phyloP scores from a whole-genome alignment of 2,113 vertebrate species.

The Danionella cerebrum region DNA sequence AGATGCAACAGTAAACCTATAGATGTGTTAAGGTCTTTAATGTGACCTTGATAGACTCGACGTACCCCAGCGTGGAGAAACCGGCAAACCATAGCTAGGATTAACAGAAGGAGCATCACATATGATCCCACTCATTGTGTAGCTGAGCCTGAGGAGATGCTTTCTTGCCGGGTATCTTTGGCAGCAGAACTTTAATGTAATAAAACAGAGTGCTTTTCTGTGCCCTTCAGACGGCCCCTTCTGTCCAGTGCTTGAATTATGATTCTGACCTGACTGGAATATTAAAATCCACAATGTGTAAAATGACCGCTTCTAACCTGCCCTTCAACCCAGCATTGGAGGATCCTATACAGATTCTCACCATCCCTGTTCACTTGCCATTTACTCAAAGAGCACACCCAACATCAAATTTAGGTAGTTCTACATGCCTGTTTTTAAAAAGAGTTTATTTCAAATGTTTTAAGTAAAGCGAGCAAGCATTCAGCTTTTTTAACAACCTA shows the following conservation, averaged over 20 bases:
- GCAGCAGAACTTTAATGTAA: conserved; percentile 50
- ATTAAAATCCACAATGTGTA: conserved; percentile 29
- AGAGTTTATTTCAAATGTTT: too few relatives aligned
- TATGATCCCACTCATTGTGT: too few relatives aligned
- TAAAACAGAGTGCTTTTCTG: conserved; percentile 61
- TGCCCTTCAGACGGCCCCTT: conserved; percentile 44
- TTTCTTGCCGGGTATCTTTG: not conserved
- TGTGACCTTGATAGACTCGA: too few relatives aligned
- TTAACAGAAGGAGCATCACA: too few relatives aligned
- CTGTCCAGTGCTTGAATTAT: conserved; percentile 27
- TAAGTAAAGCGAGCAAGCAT: too few relatives aligned
- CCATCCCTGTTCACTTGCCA: not conserved
- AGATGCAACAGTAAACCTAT: too few relatives aligned
- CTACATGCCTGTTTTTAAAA: too few relatives aligned
- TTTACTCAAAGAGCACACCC: not conserved
- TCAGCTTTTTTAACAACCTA: too few relatives aligned
- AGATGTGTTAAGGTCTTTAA: too few relatives aligned
- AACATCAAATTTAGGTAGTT: too few relatives aligned
- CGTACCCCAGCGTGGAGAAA: too few relatives aligned
- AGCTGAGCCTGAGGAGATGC: not conserved
- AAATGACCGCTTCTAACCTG: conserved; percentile 49
- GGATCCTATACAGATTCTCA: not conserved
- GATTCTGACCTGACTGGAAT: conserved; percentile 30
- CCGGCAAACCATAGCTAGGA: too few relatives aligned
- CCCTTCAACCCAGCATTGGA: not conserved